phyloP scores from a whole-genome alignment of 2,797 vertebrate species.

The Schizopygopsis malacanthus region DNA sequence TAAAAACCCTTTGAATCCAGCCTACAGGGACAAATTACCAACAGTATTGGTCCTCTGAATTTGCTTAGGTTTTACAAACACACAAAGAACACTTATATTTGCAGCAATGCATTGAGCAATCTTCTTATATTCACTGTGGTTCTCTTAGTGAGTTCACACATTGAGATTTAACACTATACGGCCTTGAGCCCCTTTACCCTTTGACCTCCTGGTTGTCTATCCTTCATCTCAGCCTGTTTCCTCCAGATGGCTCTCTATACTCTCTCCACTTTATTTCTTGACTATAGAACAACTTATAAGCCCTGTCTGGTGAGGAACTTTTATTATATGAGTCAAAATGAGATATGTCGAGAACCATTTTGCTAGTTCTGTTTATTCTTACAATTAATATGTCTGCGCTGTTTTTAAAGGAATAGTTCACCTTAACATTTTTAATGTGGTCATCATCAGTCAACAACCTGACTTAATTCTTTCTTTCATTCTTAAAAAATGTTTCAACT shows the following conservation, averaged over 20 bases:
- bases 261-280: background rate
- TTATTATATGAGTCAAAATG: background rate
- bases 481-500: background rate
- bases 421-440: background rate
- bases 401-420: background rate
- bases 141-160: background rate
- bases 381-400: background rate
- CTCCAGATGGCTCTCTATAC: conserved; percentile 15
- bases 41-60: background rate
- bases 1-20: background rate
- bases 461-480: background rate
- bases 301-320: background rate
- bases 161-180: conserved; percentile 5
- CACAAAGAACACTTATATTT: background rate
- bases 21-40: background rate
- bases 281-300: background rate
- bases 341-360: background rate
- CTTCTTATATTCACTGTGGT: background rate
- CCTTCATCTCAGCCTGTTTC: background rate
- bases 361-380: background rate
- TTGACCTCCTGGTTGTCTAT: background rate
- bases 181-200: conserved; percentile 5
- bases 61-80: background rate
- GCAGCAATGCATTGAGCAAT: background rate
- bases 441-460: background rate